phyloP scores from a whole-genome alignment of 1,140 invertebrate species.

The Apis dorsata region DNA sequence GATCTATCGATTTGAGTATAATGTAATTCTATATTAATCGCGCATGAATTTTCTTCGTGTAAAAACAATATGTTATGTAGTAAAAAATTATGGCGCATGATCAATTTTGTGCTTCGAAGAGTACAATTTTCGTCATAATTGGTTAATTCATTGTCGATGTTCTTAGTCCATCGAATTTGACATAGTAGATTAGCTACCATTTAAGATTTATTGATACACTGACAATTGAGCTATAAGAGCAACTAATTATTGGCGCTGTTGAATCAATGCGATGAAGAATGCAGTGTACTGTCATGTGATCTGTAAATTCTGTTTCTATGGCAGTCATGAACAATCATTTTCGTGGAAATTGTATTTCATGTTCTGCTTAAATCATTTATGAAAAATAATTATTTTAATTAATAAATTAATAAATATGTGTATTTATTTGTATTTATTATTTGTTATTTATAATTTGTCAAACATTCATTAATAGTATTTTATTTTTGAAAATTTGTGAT shows the following conservation, averaged over 20 bases:
- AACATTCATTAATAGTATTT: background rate
- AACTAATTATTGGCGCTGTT: constrained; percentile 10
- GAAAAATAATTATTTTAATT: constrained; percentile 4
- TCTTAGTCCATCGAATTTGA: background rate
- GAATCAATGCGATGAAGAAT: constrained; percentile 24
- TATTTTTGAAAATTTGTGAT: background rate
- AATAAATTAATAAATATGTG: background rate
- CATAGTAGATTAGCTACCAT: background rate
- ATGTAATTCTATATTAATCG: no score
- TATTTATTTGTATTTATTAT: background rate
- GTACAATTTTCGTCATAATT: background rate
- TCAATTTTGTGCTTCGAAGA: background rate
- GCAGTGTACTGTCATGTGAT: constrained; percentile 12
- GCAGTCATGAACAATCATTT: background rate
- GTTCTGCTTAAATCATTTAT: background rate
- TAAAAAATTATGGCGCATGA: background rate
- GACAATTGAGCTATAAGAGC: background rate
- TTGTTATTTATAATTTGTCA: background rate
- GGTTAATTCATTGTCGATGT: background rate
- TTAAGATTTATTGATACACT: background rate
- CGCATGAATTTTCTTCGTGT: background rate
- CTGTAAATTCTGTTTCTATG: constrained; percentile 4
- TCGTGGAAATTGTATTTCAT: background rate
- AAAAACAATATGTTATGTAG: constrained; percentile 5
- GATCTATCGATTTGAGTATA: background rate